phyloP scores from a whole-genome alignment of 30 jellyfish, hydroid and myxozoan species.

The Haliclystus octoradiatus region DNA sequence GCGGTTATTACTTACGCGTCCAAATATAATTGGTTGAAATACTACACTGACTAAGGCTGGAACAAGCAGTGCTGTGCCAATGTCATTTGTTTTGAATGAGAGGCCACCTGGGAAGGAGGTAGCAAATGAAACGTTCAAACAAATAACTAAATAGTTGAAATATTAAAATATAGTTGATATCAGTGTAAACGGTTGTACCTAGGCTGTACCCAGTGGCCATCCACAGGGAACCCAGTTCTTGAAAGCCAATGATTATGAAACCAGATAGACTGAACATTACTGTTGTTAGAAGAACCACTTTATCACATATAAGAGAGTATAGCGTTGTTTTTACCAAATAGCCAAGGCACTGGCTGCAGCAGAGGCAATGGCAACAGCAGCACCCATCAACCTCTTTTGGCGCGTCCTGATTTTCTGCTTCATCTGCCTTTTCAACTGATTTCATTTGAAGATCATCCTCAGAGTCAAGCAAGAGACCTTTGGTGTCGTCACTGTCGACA shows the following conservation, averaged over 20 bases:
- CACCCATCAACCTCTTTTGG: neutral
- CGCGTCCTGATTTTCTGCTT: too few relatives aligned
- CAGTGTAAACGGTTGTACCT: constrained; percentile 33
- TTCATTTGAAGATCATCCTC: too few relatives aligned
- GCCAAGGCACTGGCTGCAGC: neutral
- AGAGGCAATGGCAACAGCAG: neutral
- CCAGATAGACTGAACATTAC: constrained; percentile 80
- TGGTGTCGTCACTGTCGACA: too few relatives aligned
- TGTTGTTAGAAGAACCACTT: constrained; percentile 22
- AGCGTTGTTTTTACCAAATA: neutral
- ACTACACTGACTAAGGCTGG: constrained; percentile 74
- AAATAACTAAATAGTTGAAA: neutral
- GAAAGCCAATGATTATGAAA: constrained; percentile 76
- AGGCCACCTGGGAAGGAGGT: constrained; percentile 50
- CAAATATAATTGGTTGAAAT: constrained; percentile 66
- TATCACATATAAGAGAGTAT: constrained; percentile 21
- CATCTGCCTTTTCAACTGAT: too few relatives aligned
- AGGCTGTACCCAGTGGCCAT: constrained; percentile 54
- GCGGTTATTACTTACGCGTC: constrained; percentile 46
- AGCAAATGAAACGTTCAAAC: neutral
- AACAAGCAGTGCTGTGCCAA: constrained; percentile 66
- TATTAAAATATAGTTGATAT: neutral
- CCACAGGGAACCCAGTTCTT: constrained; percentile 75
- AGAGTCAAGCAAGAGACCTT: too few relatives aligned
- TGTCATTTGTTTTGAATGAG: constrained; percentile 46